These are phyloP conservation scores for Hyposmocoma kahamanoa DNA, from an alignment of 1,140 invertebrate species.

Conservation along the genomic window DNA sequence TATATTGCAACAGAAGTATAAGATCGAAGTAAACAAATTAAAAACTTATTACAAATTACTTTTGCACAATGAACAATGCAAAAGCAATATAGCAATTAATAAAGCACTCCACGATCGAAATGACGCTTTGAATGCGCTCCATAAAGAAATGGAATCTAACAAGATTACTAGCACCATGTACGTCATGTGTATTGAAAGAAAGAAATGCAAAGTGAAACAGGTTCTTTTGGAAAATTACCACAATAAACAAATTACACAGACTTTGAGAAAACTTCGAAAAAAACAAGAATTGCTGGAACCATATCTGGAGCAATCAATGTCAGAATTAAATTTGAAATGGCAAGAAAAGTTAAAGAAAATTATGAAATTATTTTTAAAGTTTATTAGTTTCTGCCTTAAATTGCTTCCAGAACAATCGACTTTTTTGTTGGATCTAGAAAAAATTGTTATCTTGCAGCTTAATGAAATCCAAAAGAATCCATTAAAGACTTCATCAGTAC, in stretches of 20 bases:
- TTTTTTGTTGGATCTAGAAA: conserved; percentile 58
- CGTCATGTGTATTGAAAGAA: conserved; percentile 55
- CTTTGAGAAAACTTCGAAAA: conserved; percentile 39
- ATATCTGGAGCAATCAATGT: conserved; percentile 30
- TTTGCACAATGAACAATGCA: conserved; percentile 36
- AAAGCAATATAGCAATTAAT: conserved; percentile 35
- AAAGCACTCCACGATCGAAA: conserved; percentile 41
- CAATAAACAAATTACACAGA: conserved; percentile 32
- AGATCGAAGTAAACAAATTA: conserved; percentile 42
- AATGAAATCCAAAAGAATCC: conserved; percentile 49
- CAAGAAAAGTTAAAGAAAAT: conserved; percentile 55
- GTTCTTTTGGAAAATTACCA: conserved; percentile 46
- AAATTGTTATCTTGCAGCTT: conserved; percentile 54
- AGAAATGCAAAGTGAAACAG: conserved; percentile 55
- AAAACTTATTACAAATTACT: conserved; percentile 49
- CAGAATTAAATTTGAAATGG: conserved; percentile 48
- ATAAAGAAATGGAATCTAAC: conserved; percentile 45
- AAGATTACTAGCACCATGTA: conserved; percentile 55
- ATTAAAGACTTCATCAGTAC: conserved; percentile 22
- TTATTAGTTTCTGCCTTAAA: conserved; percentile 55
- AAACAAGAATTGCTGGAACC: conserved; percentile 31
- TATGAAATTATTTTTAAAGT: conserved; percentile 52
- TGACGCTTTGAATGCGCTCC: conserved; percentile 47
- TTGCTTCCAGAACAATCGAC: conserved; percentile 57
- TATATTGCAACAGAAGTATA: conserved; percentile 32